Conservation (phyloP, 2,888 invertebrate genomes). For the Phragmatobia fuliginosa region DNA sequence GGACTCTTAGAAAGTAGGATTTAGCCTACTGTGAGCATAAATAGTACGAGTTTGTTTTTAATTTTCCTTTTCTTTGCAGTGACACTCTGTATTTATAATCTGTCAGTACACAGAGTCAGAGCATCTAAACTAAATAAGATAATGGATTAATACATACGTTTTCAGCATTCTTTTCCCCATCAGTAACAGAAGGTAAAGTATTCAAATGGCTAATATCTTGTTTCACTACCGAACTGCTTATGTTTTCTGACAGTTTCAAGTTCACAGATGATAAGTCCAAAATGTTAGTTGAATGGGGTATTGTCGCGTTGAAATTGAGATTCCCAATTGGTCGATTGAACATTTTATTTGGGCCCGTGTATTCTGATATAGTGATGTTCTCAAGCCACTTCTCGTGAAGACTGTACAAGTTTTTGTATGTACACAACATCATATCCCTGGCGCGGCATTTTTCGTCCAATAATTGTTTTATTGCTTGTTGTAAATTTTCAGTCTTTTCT, state of each 20-base stretch:
- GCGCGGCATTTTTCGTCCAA: conserved; percentile 90
- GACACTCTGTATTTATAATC: too few species aligned
- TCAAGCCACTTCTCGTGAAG: conserved; percentile 82
- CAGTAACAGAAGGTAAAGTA: conserved; percentile 75
- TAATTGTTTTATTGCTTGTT: conserved; percentile 89
- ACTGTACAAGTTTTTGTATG: conserved; percentile 87
- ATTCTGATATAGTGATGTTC: conserved; percentile 78
- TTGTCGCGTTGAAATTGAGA: conserved; percentile 79
- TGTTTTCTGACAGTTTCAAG: conserved; percentile 88
- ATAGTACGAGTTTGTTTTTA: too few species aligned
- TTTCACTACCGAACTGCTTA: conserved; percentile 81
- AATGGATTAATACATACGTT: conserved; percentile 74
- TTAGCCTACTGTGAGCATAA: too few species aligned
- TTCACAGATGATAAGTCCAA: conserved; percentile 88
- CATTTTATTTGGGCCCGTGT: conserved; percentile 68
- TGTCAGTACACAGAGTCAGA: too few species aligned
- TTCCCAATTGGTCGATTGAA: conserved; percentile 81
- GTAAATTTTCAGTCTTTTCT: conserved; percentile 89
- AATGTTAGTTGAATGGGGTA: conserved; percentile 87
- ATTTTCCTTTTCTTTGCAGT: too few species aligned
- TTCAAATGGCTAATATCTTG: conserved; percentile 77
- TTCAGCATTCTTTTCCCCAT: conserved; percentile 87
- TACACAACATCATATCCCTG: conserved; percentile 88
- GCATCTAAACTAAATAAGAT: too few species aligned
- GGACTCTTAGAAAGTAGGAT: too few species aligned